Conservation (phyloP, 2,888 invertebrate genomes). For the Calameuta idolon region DNA sequence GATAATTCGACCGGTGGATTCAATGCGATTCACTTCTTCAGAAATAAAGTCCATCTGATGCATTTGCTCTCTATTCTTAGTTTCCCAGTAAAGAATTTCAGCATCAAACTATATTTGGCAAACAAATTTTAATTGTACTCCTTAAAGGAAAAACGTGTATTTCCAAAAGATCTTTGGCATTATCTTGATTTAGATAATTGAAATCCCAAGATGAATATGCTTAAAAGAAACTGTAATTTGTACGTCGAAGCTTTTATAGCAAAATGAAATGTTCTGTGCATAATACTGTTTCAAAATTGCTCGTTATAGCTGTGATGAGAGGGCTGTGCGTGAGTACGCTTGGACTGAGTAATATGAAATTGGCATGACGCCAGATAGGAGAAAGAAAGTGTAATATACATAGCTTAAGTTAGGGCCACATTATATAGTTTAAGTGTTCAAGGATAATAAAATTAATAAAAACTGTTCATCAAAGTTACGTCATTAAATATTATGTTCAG, state of each 20-base stretch:
- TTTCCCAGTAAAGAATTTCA: conserved; percentile 92
- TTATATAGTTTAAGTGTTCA: neutral
- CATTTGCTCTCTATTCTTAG: conserved; percentile 87
- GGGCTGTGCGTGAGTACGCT: neutral
- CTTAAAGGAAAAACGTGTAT: conserved; percentile 20
- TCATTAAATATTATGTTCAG: conserved; percentile 12
- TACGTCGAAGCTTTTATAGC: neutral
- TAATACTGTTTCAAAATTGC: neutral
- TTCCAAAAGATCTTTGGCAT: neutral
- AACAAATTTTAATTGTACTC: conserved; percentile 16
- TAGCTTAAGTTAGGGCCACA: neutral
- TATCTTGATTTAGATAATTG: neutral
- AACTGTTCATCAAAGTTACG: conserved; percentile 22
- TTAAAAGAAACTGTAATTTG: neutral
- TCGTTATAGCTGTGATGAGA: neutral
- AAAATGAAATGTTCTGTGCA: neutral
- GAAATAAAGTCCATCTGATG: conserved; percentile 86
- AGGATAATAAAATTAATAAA: conserved; percentile 6
- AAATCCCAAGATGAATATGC: neutral
- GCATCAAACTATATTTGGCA: conserved; percentile 79
- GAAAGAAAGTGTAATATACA: neutral
- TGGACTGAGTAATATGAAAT: neutral
- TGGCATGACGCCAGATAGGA: neutral
- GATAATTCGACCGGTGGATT: conserved; percentile 80
- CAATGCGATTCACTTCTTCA: conserved; percentile 84